Conservation (phyloP, 2,797 vertebrate species). For the Platalea minor region DNA sequence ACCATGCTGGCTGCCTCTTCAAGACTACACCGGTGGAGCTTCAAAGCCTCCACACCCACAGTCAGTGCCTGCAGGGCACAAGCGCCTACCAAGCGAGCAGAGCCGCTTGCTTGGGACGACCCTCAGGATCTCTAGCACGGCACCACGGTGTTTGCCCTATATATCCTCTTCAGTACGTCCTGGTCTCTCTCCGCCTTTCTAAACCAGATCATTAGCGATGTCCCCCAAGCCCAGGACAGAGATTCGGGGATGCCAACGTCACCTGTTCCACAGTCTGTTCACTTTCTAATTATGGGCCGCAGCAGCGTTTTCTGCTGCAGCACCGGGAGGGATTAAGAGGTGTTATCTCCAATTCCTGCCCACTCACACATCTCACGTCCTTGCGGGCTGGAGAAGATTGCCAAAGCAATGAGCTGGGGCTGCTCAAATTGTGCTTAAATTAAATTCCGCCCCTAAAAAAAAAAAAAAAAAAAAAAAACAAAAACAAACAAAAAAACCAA, state of each 20-base stretch:
- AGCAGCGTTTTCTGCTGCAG: not conserved
- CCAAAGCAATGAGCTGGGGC: not conserved
- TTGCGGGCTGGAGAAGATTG: not conserved
- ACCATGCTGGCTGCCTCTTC: not conserved
- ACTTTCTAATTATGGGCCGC: not conserved
- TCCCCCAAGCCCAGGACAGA: not conserved
- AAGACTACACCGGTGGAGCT: not conserved
- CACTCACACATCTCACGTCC: not conserved
- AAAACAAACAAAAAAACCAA: not conserved
- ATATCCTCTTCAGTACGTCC: rapidly evolving
- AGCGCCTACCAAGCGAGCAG: rapidly evolving
- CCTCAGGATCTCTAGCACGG: not conserved
- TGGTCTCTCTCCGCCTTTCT: not conserved
- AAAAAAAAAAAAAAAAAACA: not conserved
- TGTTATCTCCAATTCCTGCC: not conserved
- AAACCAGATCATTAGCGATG: not conserved
- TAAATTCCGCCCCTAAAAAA: not conserved
- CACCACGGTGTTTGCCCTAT: not conserved
- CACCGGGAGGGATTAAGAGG: not conserved
- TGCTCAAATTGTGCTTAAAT: not conserved
- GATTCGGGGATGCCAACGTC: not conserved
- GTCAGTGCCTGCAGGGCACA: rapidly evolving
- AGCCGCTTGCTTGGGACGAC: rapidly evolving
- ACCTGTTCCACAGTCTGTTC: not conserved
- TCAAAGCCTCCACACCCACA: not conserved